Evolutionary conservation across 2,113 vertebrate species (phyloP).

Genomic region (Ahaetulla prasina): DNA sequence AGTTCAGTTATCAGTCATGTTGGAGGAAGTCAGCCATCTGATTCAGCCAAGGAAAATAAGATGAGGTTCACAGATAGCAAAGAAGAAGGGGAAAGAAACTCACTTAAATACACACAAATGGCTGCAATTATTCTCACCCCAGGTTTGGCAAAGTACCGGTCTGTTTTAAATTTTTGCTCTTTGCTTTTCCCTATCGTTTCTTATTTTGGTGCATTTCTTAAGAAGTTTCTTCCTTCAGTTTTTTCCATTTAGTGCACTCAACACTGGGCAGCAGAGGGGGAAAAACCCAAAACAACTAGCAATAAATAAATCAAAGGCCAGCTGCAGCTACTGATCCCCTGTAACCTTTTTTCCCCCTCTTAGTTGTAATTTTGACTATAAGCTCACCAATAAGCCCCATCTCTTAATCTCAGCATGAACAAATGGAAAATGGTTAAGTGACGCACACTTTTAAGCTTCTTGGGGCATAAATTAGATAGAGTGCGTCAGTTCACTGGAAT

Average conservation of each 20-base stretch:
- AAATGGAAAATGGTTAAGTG: constrained; percentile 71
- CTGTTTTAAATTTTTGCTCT: constrained; percentile 17
- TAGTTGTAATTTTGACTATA: constrained; percentile 66
- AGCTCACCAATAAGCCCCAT: constrained; percentile 65
- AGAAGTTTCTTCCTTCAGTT: constrained; percentile 41
- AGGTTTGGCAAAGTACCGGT: background rate
- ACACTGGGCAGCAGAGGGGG: background rate
- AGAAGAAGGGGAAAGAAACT: background rate
- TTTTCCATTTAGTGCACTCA: constrained; percentile 44
- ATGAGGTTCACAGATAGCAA: constrained; percentile 12
- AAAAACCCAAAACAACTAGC: background rate
- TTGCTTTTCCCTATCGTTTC: background rate
- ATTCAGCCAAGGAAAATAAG: constrained; percentile 2
- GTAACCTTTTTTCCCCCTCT: constrained; percentile 46
- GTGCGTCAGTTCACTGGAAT: constrained; percentile 68
- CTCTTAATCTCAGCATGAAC: constrained; percentile 66
- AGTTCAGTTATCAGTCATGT: background rate
- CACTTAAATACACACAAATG: background rate
- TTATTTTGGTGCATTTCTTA: constrained; percentile 34
- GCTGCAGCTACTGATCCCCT: constrained; percentile 51
- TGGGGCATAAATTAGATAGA: constrained; percentile 63
- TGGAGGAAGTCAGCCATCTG: background rate
- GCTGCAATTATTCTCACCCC: background rate
- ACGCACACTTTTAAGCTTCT: constrained; percentile 66
- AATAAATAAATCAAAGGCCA: constrained; percentile 56